Evolutionary conservation across 2,113 vertebrate species (phyloP).

Genomic region (Pyrgilauda ruficollis): DNA sequence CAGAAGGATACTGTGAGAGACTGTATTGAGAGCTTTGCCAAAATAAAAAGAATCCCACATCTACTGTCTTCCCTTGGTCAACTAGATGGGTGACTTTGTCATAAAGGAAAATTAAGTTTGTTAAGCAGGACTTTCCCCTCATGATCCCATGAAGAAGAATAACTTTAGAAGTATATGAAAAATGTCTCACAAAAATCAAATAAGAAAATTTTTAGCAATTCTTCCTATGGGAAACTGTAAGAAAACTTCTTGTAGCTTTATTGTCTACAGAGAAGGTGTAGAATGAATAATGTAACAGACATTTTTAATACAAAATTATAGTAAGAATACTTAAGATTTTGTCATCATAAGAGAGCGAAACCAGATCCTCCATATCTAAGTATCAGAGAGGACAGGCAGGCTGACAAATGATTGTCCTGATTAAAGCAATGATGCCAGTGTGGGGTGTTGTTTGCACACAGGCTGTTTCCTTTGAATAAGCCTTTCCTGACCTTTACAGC

Average conservation of each 20-base stretch:
- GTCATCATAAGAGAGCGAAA: neutral
- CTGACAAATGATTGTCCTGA: neutral
- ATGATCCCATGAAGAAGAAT: neutral
- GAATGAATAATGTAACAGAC: neutral
- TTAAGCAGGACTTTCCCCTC: neutral
- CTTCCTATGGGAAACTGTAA: neutral
- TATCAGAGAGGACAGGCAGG: neutral
- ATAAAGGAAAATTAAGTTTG: neutral
- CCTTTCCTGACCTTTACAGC: conserved; percentile 2
- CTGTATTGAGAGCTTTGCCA: neutral
- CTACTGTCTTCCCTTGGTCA: neutral
- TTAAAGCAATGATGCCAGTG: neutral
- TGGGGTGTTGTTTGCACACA: neutral
- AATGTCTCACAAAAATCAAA: neutral
- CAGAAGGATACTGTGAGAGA: neutral
- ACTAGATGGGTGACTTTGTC: neutral
- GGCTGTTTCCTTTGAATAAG: neutral
- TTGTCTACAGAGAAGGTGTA: neutral
- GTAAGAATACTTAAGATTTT: neutral
- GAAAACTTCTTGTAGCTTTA: neutral
- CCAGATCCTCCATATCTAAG: neutral
- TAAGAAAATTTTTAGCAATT: neutral
- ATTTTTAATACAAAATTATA: neutral
- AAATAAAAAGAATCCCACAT: neutral
- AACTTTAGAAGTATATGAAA: neutral